These are phyloP conservation scores for Furnarius figulus DNA, from an alignment of 2,113 vertebrate genomes.

Conservation along the genomic window DNA sequence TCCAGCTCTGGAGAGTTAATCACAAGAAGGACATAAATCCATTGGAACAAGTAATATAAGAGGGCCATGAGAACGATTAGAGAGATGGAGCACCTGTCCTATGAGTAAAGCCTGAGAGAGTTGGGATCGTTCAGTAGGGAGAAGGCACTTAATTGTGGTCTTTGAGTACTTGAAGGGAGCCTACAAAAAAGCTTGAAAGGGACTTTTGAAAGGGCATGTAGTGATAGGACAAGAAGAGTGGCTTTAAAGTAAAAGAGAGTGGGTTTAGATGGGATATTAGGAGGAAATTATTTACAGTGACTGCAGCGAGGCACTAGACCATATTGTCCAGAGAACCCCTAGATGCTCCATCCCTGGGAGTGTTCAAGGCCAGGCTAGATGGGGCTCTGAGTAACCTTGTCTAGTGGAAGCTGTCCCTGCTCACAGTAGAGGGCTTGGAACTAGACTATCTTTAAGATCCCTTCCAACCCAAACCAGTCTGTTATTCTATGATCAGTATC, in stretches of 20 bases:
- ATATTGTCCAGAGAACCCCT: neutral
- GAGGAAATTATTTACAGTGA: neutral
- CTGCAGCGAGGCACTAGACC: neutral
- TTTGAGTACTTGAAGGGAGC: neutral
- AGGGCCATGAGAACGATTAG: neutral
- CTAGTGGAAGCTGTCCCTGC: fast-evolving
- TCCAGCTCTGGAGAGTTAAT: neutral
- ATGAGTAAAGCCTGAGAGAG: neutral
- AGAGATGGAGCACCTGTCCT: neutral
- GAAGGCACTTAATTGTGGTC: neutral
- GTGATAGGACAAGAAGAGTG: neutral
- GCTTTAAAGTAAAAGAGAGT: neutral
- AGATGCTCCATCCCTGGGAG: neutral
- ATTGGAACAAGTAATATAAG: neutral
- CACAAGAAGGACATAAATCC: neutral
- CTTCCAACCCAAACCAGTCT: neutral
- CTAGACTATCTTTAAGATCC: neutral
- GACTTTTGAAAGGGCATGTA: neutral
- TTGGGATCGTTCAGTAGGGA: neutral
- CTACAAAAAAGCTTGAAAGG: neutral
- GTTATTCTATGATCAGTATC: neutral
- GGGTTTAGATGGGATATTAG: neutral
- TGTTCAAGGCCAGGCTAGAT: neutral
- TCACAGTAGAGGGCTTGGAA: neutral
- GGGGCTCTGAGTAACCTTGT: neutral